These are phyloP conservation scores for Xenus cinereus DNA, from an alignment of 2,113 vertebrate species.

Conservation along the genomic window DNA sequence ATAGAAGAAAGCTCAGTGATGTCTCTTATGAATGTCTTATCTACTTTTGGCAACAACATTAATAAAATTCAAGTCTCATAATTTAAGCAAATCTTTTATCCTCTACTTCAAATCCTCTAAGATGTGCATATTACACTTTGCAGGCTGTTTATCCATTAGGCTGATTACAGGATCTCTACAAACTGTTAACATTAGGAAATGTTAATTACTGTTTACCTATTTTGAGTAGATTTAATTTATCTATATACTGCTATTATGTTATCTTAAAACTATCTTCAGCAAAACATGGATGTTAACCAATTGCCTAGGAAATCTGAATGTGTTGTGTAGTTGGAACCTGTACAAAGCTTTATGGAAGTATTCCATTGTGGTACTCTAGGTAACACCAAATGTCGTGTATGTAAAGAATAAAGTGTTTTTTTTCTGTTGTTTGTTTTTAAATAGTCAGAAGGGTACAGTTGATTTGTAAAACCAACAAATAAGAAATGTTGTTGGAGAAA, in stretches of 20 bases:
- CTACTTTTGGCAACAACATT: not conserved
- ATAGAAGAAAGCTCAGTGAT: not conserved
- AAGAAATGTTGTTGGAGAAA: not conserved
- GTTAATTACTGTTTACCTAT: conserved; percentile 3
- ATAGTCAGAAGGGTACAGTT: not conserved
- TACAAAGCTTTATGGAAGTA: not conserved
- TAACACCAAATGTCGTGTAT: not conserved
- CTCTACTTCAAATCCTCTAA: not conserved
- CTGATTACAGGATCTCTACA: not conserved
- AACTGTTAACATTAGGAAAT: not conserved
- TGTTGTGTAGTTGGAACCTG: not conserved
- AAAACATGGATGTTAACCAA: not conserved
- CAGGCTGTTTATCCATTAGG: conserved; percentile 3
- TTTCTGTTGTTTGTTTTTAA: not conserved
- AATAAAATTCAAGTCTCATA: not conserved
- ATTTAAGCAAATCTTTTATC: not conserved
- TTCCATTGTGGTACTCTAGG: not conserved
- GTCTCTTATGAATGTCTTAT: not conserved
- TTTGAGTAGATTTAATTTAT: not conserved
- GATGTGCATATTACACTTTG: not conserved
- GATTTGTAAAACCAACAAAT: not conserved
- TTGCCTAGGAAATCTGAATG: not conserved
- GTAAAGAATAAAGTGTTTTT: not conserved
- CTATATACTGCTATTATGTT: not conserved
- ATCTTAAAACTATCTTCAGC: not conserved